Evolutionary conservation across 2,797 vertebrate species (phyloP), one percentile per base, ranked within the genome.

Genomic region (Halcyon leucocephala): DNA sequence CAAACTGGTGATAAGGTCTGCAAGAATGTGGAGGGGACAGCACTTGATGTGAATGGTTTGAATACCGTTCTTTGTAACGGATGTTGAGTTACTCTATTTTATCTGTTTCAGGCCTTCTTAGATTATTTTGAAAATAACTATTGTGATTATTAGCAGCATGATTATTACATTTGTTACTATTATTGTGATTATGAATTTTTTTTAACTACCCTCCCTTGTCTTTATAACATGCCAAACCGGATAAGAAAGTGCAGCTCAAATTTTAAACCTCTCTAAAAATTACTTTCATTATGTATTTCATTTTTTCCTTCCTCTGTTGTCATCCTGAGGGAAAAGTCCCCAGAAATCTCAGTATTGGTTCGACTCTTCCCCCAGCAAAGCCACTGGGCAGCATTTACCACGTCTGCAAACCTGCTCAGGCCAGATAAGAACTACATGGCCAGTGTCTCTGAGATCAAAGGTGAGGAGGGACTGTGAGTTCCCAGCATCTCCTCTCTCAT

Each of bases 361-460:
- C 37, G 17, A 29, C 14, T 86, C 29, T 35, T 72, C 54, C 72
- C 18, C n/a, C 52, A 65, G 29, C 6, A 6, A 79, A 85, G 52
- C 22, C 58, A 28, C 24, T 5, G 7, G 42, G 26, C 61, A 81
- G 12, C 21, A 25, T 70, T 62, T 51, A n/a, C 2, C 24, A 20
- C 18, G n/a, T 15, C 61, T 82, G 20, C 42, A 72, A 67, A 31
- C 9, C n/a, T 12, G 5, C 20, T 37, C 48, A 35, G 49, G 49
- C 8, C 17, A 7, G 48, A 14, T 12, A 14, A 49, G 52, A 26
- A 49, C 10, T 41, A 2, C 8, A 17, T 31, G 72, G 12, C 10
- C 79, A 39, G 3, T 1, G 6, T 15, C 57, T 86, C 33, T 37
- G 39, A 64, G 41, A 54, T 2, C 0, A 1, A 73, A 9, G 8